phyloP scores from a whole-genome alignment of 2,113 vertebrate genomes.

The Heterotis niloticus region DNA sequence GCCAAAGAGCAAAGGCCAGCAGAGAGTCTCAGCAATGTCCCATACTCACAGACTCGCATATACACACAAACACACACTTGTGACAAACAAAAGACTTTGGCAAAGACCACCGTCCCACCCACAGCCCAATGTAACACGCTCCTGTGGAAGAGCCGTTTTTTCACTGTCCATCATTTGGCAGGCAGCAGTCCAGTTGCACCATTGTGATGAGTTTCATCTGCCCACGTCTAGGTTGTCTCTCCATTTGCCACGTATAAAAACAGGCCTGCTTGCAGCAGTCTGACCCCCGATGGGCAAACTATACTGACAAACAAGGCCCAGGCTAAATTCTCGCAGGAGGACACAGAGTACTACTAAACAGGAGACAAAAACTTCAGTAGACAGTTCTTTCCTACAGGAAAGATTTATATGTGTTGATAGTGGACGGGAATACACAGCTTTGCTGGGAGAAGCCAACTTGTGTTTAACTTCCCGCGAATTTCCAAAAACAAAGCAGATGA shows the following conservation, averaged over 20 bases:
- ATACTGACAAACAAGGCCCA: neutral
- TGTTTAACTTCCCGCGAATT: neutral
- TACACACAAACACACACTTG: neutral
- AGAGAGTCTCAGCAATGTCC: neutral
- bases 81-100: neutral
- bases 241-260: neutral
- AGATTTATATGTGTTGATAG: neutral
- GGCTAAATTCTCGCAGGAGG: too few relatives aligned
- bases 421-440: neutral
- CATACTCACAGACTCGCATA: neutral
- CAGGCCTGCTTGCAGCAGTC: neutral
- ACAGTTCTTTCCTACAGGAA: neutral
- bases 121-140: neutral
- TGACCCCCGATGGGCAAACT: neutral
- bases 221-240: neutral
- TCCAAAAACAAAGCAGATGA: slow-evolving; percentile 14
- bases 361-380: neutral
- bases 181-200: neutral
- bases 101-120: neutral
- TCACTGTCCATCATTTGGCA: too few relatives aligned
- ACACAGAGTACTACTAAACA: neutral
- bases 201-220: neutral
- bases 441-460: neutral
- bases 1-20: neutral
- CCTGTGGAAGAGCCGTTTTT: too few relatives aligned